These are phyloP conservation scores for Eulemur macaco DNA, from an alignment of 2,113 vertebrate genomes.

Conservation along the genomic window DNA sequence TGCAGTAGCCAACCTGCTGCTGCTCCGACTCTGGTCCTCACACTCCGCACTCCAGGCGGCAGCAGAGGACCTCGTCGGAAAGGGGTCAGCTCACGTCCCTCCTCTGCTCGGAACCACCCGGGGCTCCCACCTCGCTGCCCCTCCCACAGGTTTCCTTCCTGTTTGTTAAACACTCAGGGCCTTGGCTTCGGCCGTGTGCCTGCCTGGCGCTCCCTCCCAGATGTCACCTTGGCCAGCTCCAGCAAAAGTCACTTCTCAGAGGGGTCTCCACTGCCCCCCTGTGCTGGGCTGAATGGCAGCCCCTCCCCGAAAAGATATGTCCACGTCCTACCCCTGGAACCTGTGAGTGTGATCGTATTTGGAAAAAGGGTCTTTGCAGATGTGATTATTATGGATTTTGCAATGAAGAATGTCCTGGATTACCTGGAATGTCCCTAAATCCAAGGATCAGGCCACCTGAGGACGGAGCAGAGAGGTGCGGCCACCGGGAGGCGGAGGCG, in stretches of 20 bases:
- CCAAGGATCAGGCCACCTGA: too few species aligned
- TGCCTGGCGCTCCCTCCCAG: neutral
- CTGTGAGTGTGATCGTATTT: neutral
- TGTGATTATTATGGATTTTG: neutral
- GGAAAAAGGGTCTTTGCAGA: neutral
- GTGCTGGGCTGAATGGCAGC: neutral
- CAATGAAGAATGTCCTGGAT: neutral
- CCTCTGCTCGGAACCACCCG: neutral
- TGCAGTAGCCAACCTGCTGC: neutral
- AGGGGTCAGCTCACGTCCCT: fast-evolving
- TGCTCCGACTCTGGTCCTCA: neutral
- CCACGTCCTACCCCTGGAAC: neutral
- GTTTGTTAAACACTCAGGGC: too few species aligned
- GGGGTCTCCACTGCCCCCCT: fast-evolving
- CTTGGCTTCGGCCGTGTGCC: neutral
- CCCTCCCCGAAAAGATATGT: neutral
- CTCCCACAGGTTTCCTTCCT: too few species aligned
- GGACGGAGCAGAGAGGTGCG: neutral
- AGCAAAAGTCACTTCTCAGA: neutral
- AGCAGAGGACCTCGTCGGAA: neutral
- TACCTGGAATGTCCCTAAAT: too few species aligned
- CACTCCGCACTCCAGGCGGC: fast-evolving
- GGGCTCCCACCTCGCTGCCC: too few species aligned
- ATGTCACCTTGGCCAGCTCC: fast-evolving
- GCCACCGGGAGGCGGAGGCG: fast-evolving